Base-by-base conservation (phyloP, 2,113 vertebrate genomes). In the Etheostoma spectabile region DNA sequence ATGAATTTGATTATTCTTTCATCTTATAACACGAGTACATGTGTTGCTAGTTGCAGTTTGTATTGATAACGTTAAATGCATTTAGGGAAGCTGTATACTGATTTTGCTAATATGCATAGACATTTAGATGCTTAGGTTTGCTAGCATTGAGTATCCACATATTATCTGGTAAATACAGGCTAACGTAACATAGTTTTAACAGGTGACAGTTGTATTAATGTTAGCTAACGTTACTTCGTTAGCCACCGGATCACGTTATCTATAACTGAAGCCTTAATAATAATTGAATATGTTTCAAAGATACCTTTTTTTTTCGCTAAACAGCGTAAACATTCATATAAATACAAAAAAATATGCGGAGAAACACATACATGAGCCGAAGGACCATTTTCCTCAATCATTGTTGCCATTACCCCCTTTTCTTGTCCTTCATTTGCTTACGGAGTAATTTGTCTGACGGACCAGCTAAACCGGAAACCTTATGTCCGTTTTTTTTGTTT, bases 331-430 rank as follows among this genome's bases (percentile, higher is more conserved):
- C 1, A 30, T 30, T 7, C 0, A 1, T 2, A 1, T 38, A 1
- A 49, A 60, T 10, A 24, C 2, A 8, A 35, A 1, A 1, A 49
- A 18, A 7, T n/a, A 21, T 51, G 18, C 0, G 33, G 2, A 53
- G 3, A 60, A 61, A 75, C 49, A 88, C 89, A 62, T 89, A 93
- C 91, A 65, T 89, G 92, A 71, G 74, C 71, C 27, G 91, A 83
- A 60, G 93, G 93, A 77, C 94, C 93, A 49, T 94, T 94, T 88
- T 94, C 93, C 33, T 94, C 94, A 30, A 91, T 92, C 83, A 86
- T 91, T 80, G 93, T 87, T 67, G 90, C 91, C 92, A 93, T 92
- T 63, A 27, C 49, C 53, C 55, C 69, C 59, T 61, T 62, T 76
- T 55, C 74, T 61, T 38, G 30, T 8, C 0, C 46, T 62, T 33